Evolutionary conservation across 2,113 vertebrate genomes (phyloP).

Genomic region (Ptychochromis oligacanthus): DNA sequence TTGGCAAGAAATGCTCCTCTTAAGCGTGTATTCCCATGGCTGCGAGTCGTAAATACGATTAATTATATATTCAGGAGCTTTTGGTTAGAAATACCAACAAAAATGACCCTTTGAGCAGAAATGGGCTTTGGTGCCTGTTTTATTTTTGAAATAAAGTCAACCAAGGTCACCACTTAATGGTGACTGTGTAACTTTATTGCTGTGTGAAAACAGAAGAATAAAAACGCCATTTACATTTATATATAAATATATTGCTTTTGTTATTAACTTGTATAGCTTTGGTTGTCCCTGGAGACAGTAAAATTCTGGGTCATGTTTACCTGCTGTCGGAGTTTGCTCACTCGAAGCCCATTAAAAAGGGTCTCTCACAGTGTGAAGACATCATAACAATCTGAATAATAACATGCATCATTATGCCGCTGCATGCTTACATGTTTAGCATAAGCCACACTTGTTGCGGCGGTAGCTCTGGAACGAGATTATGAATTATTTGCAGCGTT

Average conservation of each 20-base stretch:
- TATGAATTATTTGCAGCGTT: conserved; percentile 1
- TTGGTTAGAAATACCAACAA: conserved; percentile 4
- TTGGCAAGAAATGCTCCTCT: conserved; percentile 33
- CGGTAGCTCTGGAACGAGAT: not conserved
- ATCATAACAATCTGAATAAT: conserved; percentile 9
- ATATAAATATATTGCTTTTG: not conserved
- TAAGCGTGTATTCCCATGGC: conserved; percentile 6
- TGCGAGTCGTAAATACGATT: conserved; percentile 2
- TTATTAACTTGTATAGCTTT: not conserved
- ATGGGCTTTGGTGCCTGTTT: not conserved
- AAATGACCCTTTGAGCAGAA: not conserved
- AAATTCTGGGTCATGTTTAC: not conserved
- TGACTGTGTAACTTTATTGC: no score
- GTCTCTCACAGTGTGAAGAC: not conserved
- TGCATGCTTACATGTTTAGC: conserved; percentile 37
- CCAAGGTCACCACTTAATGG: not conserved
- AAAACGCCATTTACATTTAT: not conserved
- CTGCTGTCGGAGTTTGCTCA: not conserved
- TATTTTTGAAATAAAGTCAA: not conserved
- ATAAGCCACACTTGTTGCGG: conserved; percentile 27
- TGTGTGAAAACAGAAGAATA: not conserved
- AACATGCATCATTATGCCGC: conserved; percentile 30
- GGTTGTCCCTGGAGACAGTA: not conserved
- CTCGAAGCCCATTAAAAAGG: not conserved
- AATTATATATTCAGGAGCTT: not conserved